Percentiles rank a stretch among this genome's conserved stretches.
These are phyloP conservation scores for Saturnia japonica DNA, from an alignment of 2,888 invertebrate genomes.

Conservation along the genomic window DNA sequence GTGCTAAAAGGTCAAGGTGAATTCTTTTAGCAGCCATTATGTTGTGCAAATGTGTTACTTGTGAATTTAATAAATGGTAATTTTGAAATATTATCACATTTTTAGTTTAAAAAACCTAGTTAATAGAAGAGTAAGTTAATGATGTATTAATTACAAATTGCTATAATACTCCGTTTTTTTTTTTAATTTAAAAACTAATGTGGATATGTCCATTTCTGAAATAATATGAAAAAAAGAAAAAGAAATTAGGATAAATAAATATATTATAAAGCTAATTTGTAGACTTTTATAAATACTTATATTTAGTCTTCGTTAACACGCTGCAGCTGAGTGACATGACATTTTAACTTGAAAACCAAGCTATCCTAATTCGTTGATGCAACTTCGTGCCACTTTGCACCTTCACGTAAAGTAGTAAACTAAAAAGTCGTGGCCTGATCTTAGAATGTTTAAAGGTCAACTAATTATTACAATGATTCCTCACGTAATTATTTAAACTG, in stretches of 20 bases:
- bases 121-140: too few relatives aligned
- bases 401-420: neutral
- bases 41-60: conserved; percentile 1
- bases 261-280: neutral
- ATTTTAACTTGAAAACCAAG: conserved; percentile 17
- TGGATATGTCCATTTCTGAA: too few relatives aligned
- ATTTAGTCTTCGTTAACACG: neutral
- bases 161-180: too few relatives aligned
- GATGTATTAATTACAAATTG: too few relatives aligned
- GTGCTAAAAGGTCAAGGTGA: conserved; percentile 9
- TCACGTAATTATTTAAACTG: neutral
- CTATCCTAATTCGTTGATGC: conserved; percentile 12
- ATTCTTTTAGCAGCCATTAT: neutral
- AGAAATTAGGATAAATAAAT: neutral
- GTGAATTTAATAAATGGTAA: neutral
- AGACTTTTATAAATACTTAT: neutral
- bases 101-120: too few relatives aligned
- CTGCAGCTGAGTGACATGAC: neutral
- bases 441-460: conserved; percentile 6
- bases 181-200: too few relatives aligned
- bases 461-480: conserved; percentile 1
- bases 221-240: neutral
- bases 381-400: neutral
- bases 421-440: neutral
- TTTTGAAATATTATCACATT: neutral